Evolutionary conservation across 2,888 invertebrate species (phyloP), one percentile per base, ranked within the genome.

Genomic region (Pherbina coryleti): DNA sequence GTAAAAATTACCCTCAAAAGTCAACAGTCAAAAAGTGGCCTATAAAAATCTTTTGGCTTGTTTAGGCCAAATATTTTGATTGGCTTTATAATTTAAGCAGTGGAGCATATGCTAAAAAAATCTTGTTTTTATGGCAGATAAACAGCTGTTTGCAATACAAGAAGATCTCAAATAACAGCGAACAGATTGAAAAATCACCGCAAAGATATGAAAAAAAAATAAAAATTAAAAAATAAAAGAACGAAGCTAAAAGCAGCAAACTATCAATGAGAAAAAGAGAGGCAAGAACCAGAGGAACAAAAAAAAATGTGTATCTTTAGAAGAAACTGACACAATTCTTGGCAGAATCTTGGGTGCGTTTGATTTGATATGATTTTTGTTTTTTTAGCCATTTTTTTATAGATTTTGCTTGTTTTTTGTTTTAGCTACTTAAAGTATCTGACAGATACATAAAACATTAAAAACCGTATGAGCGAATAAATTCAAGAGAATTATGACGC

Each of bases 401-500:
- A 7, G 9, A 14, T 60, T 60, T 9, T 22, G 3, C 22, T 57
- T 57, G 22, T 57, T 22, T 9, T 57, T 19, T 7, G 7, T 55
- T 19, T 57, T 57, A 14, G 28, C 14, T 11, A 17, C 62, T 22
- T 19, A 31, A 28, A 64, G 64, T 64, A 64, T 64, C 64, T 28
- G 64, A 9, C 28, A 25, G 64, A 64, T 64, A 64, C 64, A 31
- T 25, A 31, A 64, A 55, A 11, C 19, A 19, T n/a, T 19, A 55
- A 7, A n/a, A 7, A 55, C 51, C 0, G 22, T 17, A 64, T n/a
- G 22, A 28, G 62, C 64, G 22, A 17, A 64, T 28, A 7, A 19
- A 31, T 64, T 64, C 64, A 31, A 28, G 64, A 34, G 37, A 57
- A 57, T 44, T 72, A 44, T 72, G 72, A 72, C 72, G 72, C 72